Base-by-base conservation (phyloP, 2,113 vertebrate species). In the Glaucomys volans region DNA sequence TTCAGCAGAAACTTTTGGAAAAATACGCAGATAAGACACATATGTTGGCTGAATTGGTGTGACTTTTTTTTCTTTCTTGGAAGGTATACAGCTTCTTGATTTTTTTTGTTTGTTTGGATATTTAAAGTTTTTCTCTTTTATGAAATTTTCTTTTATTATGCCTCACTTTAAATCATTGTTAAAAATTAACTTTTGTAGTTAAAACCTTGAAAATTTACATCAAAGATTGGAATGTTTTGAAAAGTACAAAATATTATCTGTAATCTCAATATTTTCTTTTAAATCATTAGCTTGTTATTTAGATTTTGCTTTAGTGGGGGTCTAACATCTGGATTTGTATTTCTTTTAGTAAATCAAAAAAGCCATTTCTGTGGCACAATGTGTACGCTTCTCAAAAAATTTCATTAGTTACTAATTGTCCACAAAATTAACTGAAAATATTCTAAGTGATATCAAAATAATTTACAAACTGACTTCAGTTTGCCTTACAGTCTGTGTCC, bases 1-100 rank as follows among this genome's bases (percentile, higher is more conserved):
- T 47, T 92, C 54, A 87, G 52, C 40, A 95, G 96, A 97, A 76
- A 12, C 5, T 87, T 91, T 12, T 62, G 8, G 28, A 16, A 72
- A 62, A 44, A 87, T 90, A 86, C 44, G 62, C n/a, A 81, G 8
- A 50, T 72, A 2, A 44, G 84, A 16, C 13, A 52, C 0, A 18
- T 72, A 20, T 2, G 35, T 47, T 22, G 83, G 30, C 22, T 88
- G 35, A 94, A 16, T 86, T 64, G 2, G 0, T 76, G 8, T 30
- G 24, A n/a, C 35, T 74, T n/a, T 57, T 17, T 1, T 85, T 95
- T 94, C 35, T 24, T 37, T 76, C 12, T 95, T 85, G 77, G 7
- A 3, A 95, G 30, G 8, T 94, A 12, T 30, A 47, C 0, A 40
- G 26, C 2, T 57, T 74, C 86, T 64, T 69, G 8, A 10, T 47